Conservation (phyloP, 2,797 vertebrate species). For the Lagorchestes hirsutus region DNA sequence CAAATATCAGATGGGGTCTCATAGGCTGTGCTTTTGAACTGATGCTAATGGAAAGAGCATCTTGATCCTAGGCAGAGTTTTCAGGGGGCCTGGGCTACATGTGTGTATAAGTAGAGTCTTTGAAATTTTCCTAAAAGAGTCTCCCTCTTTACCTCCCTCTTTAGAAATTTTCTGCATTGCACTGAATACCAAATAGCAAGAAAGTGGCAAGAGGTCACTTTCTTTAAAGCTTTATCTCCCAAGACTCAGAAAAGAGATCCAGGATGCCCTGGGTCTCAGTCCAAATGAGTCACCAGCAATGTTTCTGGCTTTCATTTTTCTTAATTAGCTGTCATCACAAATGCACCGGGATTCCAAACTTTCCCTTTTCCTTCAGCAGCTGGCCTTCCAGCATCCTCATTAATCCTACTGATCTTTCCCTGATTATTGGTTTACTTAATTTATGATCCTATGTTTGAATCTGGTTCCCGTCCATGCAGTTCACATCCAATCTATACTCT, state of each 20-base stretch:
- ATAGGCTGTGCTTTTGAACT: not conserved
- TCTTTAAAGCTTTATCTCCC: not conserved
- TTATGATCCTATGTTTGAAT: accelerated
- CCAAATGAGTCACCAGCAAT: not conserved
- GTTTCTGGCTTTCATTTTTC: slow-evolving; percentile 65
- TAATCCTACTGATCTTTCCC: slow-evolving; percentile 51
- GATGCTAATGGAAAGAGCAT: not conserved
- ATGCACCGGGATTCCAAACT: slow-evolving; percentile 63
- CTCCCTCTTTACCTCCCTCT: not conserved
- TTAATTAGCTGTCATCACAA: slow-evolving; percentile 75
- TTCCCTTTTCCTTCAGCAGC: slow-evolving; percentile 68
- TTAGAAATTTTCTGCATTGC: not conserved
- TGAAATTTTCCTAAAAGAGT: not conserved
- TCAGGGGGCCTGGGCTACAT: not conserved
- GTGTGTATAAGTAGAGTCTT: not conserved
- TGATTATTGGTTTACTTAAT: slow-evolving; percentile 44
- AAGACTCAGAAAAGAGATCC: not conserved
- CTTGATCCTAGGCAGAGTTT: not conserved
- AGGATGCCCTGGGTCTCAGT: slow-evolving; percentile 12
- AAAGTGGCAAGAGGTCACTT: not conserved
- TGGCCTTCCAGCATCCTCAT: slow-evolving; percentile 67
- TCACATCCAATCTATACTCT: not conserved
- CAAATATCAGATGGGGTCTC: not conserved
- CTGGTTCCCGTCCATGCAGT: not conserved
- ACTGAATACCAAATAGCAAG: not conserved